These are phyloP conservation scores for Drosophila crucigera DNA, from an alignment of 2,888 invertebrate species.

Conservation along the genomic window DNA sequence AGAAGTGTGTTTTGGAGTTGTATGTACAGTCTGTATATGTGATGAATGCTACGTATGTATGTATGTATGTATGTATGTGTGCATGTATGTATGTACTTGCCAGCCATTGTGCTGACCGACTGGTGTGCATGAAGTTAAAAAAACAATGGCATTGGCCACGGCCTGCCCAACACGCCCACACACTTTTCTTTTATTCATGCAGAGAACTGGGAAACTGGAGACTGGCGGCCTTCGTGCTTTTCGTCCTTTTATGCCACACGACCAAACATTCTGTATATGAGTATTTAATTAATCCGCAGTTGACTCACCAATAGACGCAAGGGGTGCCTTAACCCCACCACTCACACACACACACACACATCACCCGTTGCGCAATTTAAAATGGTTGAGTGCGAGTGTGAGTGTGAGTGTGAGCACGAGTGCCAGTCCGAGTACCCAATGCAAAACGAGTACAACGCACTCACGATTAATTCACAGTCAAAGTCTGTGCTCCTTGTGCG, in stretches of 20 bases:
- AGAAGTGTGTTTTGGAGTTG: neutral
- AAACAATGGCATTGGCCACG: conserved; percentile 67
- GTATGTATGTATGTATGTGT: neutral
- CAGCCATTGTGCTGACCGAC: conserved; percentile 62
- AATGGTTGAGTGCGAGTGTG: conserved; percentile 33
- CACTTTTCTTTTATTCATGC: conserved; percentile 51
- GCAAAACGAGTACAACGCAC: conserved; percentile 15
- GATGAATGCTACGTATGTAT: neutral
- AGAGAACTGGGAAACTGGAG: neutral
- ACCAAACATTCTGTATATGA: conserved; percentile 73
- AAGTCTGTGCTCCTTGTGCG: neutral
- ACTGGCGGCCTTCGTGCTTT: conserved; percentile 30
- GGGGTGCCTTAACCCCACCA: conserved; percentile 50
- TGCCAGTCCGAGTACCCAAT: conserved; percentile 1
- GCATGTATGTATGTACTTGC: neutral
- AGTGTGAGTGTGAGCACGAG: conserved; percentile 14
- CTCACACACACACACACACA: conserved; percentile 3
- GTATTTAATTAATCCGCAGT: conserved; percentile 79
- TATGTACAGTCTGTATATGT: conserved; percentile 2
- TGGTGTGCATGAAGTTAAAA: conserved; percentile 62
- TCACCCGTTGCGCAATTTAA: conserved; percentile 32
- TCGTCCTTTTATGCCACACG: conserved; percentile 51
- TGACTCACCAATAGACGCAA: conserved; percentile 68
- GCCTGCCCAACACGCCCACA: conserved; percentile 35
- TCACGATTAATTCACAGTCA: conserved; percentile 8